phyloP scores from a whole-genome alignment of 2,888 invertebrate genomes.

The Pandemis heparana region DNA sequence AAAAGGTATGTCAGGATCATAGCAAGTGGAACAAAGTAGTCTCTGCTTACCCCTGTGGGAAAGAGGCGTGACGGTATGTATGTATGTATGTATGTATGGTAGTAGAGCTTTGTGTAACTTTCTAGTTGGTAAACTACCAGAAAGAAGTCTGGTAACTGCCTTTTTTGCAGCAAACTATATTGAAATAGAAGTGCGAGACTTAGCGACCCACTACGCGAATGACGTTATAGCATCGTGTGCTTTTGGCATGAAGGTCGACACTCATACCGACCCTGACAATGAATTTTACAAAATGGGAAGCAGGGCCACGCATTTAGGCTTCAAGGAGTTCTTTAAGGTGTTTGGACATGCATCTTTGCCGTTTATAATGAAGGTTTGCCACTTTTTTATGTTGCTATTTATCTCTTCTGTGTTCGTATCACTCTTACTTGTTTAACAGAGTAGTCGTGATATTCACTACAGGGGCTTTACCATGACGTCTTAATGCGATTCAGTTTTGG shows the following conservation, averaged over 20 bases:
- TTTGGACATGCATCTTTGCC: slow-evolving; percentile 18
- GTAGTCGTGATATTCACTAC: too few relatives aligned
- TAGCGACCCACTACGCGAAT: slow-evolving; percentile 73
- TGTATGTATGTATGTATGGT: too few relatives aligned
- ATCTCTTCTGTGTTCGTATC: too few relatives aligned
- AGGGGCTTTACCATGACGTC: too few relatives aligned
- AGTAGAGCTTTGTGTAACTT: too few relatives aligned
- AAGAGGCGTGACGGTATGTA: too few relatives aligned
- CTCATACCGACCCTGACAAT: slow-evolving; percentile 79
- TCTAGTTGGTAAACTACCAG: too few relatives aligned
- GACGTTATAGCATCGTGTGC: slow-evolving; percentile 84
- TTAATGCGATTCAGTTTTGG: too few relatives aligned
- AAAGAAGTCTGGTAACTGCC: background rate
- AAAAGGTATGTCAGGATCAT: too few relatives aligned
- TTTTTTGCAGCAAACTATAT: slow-evolving; percentile 37
- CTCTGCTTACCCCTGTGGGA: too few relatives aligned
- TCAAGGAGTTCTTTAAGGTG: slow-evolving; percentile 38
- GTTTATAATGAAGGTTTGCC: slow-evolving; percentile 18
- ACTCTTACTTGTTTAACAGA: too few relatives aligned
- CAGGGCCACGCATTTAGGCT: slow-evolving; percentile 62
- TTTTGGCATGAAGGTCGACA: slow-evolving; percentile 83
- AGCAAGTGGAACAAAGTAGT: too few relatives aligned
- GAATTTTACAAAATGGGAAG: slow-evolving; percentile 84
- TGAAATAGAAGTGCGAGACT: slow-evolving; percentile 63
- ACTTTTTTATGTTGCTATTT: background rate